Percentiles rank a stretch among this genome's conserved stretches.
These are phyloP conservation scores for Caerostris darwini DNA, from an alignment of 1,140 invertebrate genomes.

Conservation along the genomic window DNA sequence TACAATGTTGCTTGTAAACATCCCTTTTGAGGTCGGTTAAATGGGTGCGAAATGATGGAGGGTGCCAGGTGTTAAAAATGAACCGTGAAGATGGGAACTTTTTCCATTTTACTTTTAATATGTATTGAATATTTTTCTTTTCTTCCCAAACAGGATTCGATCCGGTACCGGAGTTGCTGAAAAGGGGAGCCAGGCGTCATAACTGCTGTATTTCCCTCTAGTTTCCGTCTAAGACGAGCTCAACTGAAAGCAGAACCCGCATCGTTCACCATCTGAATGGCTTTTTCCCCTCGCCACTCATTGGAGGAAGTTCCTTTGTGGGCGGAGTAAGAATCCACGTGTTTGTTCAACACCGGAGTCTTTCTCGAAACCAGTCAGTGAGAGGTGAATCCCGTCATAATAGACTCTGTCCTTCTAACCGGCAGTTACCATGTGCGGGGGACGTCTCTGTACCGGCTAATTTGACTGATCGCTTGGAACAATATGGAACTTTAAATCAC, in stretches of 20 bases:
- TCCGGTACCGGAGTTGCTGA: slow-evolving; percentile 45
- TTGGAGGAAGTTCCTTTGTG: slow-evolving; percentile 32
- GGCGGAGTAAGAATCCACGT: slow-evolving; percentile 64
- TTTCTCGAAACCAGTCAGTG: neutral
- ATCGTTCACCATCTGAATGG: slow-evolving; percentile 40
- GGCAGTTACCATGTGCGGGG: slow-evolving; percentile 2
- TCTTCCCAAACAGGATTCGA: slow-evolving; percentile 53
- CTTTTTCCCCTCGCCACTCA: slow-evolving; percentile 10
- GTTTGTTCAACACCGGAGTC: slow-evolving; percentile 6
- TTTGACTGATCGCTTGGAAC: neutral
- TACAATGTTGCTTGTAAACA: neutral
- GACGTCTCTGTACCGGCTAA: neutral
- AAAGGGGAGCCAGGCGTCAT: neutral
- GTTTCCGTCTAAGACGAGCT: neutral
- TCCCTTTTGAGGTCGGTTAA: neutral
- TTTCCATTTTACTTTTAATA: neutral
- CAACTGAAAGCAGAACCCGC: slow-evolving; percentile 41
- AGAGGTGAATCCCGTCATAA: neutral
- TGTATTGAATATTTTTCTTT: slow-evolving; percentile 25
- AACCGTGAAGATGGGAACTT: slow-evolving; percentile 53
- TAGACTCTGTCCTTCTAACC: slow-evolving; percentile 14
- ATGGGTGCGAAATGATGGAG: slow-evolving; percentile 36
- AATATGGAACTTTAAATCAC: neutral
- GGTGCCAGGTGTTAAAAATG: slow-evolving; percentile 60
- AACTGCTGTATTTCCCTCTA: neutral